These are phyloP conservation scores for Falco punctatus DNA, from an alignment of 2,113 vertebrate species.

Conservation along the genomic window DNA sequence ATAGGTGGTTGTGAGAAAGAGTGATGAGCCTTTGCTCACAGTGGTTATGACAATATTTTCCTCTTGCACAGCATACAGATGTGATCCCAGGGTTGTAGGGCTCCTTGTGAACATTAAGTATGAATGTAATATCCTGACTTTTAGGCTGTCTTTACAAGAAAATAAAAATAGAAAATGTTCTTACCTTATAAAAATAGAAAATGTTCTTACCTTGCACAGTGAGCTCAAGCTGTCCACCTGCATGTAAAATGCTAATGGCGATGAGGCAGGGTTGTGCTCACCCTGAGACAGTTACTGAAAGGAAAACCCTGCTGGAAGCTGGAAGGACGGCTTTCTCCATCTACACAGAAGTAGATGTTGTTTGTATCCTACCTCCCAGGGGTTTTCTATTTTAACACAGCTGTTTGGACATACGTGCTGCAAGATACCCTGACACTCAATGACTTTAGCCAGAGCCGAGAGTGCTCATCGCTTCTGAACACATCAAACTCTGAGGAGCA, in stretches of 20 bases:
- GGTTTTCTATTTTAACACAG: neutral
- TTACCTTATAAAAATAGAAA: neutral
- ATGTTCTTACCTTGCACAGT: neutral
- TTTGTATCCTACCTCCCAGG: neutral
- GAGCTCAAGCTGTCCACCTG: neutral
- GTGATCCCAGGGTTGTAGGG: neutral
- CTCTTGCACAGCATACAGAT: neutral
- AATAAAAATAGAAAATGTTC: neutral
- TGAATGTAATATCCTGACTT: neutral
- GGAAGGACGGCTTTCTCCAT: neutral
- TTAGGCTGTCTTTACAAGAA: neutral
- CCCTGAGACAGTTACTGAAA: neutral
- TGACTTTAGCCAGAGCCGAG: neutral
- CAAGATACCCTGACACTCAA: neutral
- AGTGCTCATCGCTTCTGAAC: neutral
- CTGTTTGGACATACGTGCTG: neutral
- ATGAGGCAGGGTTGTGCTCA: neutral
- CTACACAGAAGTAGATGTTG: neutral
- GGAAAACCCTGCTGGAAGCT: neutral
- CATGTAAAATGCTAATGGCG: neutral
- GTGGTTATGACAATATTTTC: neutral
- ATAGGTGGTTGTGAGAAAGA: neutral
- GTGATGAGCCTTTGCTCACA: neutral
- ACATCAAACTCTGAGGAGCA: neutral
- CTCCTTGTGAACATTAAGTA: neutral